Evolutionary conservation across 2,888 invertebrate genomes (phyloP), one percentile per base, ranked within the genome.

Genomic region (Dascillus cervinus): DNA sequence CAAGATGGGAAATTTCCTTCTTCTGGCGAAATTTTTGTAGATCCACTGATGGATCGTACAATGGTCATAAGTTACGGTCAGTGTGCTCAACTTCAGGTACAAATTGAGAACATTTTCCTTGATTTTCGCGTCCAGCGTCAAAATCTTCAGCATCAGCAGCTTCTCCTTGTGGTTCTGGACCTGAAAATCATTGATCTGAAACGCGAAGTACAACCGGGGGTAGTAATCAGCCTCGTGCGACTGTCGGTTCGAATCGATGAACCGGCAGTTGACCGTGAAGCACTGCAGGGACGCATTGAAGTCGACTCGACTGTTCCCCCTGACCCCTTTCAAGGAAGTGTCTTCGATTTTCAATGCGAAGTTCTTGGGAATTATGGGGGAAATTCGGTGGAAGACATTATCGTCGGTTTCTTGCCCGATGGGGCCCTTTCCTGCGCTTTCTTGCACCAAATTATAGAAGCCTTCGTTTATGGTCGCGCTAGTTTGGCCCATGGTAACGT

Each of bases 291-390:
- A 76, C 36, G 82, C 78, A 53, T 76, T 78, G 47, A 84, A 81
- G 52, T 80, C 79, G 17, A 79, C 77, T 49, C 78, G 73, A 2
- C 77, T 75, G 46, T 75, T 74, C 53, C 79, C 81, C 49, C 79
- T 75, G 6, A 78, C 75, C 22, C 82, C 81, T 22, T 73, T 74
- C 34, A 86, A 64, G 13, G 73, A 77, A 1, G 83, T 82, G 43
- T 77, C 74, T 49, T 84, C 82, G 47, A 87, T 71, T 62, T 77
- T 80, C 47, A 69, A 52, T 4, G 73, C 77, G 57, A 84, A n/a
- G n/a, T n/a, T n/a, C 73, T 86, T 87, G 65, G 87, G 87, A 69
- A 87, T 77, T 42, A 86, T 73, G 13, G 87, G 86, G 11, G 81
- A 74, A 39, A 86, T 64, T 56, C 80, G 73, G 20, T 73, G 69